Conservation (phyloP, 2,888 invertebrate species). For the Caenorhabditis sinica region DNA sequence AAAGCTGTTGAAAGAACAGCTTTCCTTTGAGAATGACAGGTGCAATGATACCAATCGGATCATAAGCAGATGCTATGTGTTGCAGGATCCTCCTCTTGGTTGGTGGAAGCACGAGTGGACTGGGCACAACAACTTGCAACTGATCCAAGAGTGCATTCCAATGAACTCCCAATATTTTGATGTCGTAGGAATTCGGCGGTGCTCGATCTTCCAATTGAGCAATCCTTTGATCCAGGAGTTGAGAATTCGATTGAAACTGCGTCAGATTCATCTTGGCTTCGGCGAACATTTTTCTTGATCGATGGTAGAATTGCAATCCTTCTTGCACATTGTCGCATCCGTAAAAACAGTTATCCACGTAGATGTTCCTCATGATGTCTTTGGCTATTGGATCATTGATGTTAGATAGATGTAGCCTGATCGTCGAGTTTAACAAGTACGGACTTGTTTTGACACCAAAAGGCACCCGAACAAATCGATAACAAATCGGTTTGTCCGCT, state of each 20-base stretch:
- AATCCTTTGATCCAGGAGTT: not conserved
- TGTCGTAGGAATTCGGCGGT: not conserved
- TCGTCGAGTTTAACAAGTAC: constrained; percentile 65
- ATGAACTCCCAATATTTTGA: not conserved
- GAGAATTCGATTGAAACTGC: constrained; percentile 5
- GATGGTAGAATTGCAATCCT: constrained; percentile 1
- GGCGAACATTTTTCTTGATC: not conserved
- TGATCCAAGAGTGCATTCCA: not conserved
- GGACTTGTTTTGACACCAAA: constrained; percentile 71
- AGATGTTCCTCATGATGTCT: not conserved
- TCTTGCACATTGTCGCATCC: too few relatives aligned
- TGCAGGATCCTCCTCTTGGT: not conserved
- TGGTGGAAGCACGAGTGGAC: not conserved
- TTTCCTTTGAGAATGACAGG: not conserved
- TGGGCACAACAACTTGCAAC: not conserved
- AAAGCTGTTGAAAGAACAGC: not conserved
- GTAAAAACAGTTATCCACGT: constrained; percentile 50
- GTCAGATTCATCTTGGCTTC: constrained; percentile 9
- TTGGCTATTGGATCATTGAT: not conserved
- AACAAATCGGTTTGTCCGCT: not conserved
- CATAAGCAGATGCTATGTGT: not conserved
- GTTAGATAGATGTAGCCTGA: constrained; percentile 33
- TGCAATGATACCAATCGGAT: not conserved
- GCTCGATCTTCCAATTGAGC: not conserved
- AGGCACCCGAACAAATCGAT: constrained; percentile 67